Evolutionary conservation across 2,888 invertebrate species (phyloP), one percentile per base, ranked within the genome.

Genomic region (Idaea aversata): DNA sequence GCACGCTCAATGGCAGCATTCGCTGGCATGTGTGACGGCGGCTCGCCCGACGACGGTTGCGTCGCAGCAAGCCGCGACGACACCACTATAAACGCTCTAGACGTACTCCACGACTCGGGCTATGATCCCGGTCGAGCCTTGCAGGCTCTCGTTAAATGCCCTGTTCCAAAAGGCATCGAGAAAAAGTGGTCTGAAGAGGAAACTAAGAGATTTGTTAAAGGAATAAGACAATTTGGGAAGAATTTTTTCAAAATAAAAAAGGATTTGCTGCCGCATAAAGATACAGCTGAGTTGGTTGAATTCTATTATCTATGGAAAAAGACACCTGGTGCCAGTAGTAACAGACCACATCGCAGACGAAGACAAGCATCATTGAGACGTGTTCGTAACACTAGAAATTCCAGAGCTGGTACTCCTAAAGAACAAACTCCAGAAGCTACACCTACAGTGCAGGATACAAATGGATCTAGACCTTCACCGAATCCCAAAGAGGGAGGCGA

Each of bases 271-370:
- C 98, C 99, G 65, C 98, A 99, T 87, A 98, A 99, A 94, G 98
- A 99, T 85, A 99, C 99, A 81, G 96, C 98, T 65, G 99, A 99
- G 87, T 93, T 99, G 82, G 99, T 99, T 65, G 99, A 99, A 88
- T 99, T 98, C 93, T 99, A 99, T 93, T 99, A 99, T 93, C 94
- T 99, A 84, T 99, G 99, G 99, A 99, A 99, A 94, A 99, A 99
- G 93, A 99, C 99, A 58, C 98, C 99, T 25, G 98, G 98, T 80
- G 99, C 99, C 70, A 98, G 98, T 88, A 98, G 98, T 86, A 98
- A 98, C 88, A 95, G 99, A 76, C 99, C 99, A 35, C 98, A 99
- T 85, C 94, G 99, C 74, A 94, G 99, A 84, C 94, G 98, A 72
- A 94, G 98, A 64, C 97, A 97, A 87, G 97, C 97, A 77, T 97